Evolutionary conservation across 2,113 vertebrate genomes (phyloP).

Genomic region (Lepus timidus): DNA sequence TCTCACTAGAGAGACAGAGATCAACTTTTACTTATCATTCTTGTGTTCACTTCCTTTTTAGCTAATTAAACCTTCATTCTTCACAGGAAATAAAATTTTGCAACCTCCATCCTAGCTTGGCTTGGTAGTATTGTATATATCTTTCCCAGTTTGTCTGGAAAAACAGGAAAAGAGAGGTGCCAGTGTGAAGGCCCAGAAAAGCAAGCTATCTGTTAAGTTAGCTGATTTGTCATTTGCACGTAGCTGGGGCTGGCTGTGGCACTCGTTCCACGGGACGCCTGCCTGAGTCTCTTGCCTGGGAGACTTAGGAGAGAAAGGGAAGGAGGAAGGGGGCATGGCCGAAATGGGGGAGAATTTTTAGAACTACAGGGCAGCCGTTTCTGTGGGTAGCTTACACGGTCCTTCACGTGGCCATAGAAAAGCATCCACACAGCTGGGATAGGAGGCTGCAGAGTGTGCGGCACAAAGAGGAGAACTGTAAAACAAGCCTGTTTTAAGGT

Average conservation of each 20-base stretch:
- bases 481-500: background rate
- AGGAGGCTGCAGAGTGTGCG: background rate
- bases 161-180: conserved; percentile 89
- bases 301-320: background rate
- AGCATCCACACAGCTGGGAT: background rate
- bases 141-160: conserved; percentile 86
- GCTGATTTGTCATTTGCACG: conserved; percentile 82
- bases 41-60: conserved; percentile 89
- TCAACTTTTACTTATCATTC: conserved; percentile 88
- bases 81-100: conserved; percentile 89
- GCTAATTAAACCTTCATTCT: conserved; percentile 90
- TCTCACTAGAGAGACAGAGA: conserved; percentile 88
- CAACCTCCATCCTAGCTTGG: conserved; percentile 87
- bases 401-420: background rate
- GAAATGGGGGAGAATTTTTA: background rate
- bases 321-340: accelerated
- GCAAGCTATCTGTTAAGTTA: conserved; percentile 87
- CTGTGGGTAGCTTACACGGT: too few species aligned
- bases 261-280: conserved; percentile 8
- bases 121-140: conserved; percentile 87
- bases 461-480: background rate
- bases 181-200: conserved; percentile 85
- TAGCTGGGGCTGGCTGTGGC: conserved; percentile 70
- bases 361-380: background rate
- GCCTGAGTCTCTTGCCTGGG: conserved; percentile 26